Conservation (phyloP, 2,797 vertebrate genomes). For the Prunella strophiata region DNA sequence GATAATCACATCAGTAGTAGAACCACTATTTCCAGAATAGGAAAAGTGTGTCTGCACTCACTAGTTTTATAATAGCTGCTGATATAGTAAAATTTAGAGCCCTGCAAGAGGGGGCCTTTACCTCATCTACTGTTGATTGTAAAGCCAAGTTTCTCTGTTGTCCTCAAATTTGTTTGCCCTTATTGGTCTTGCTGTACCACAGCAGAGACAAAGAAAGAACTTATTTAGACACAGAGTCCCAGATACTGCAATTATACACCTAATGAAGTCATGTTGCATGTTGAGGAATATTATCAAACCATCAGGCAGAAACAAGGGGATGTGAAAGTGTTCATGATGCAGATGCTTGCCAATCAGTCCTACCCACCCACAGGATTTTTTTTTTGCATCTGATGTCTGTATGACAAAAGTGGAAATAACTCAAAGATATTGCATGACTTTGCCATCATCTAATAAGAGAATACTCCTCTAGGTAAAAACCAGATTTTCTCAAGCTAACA, state of each 20-base stretch:
- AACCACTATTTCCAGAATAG: fast-evolving
- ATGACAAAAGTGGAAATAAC: background rate
- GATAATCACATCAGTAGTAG: background rate
- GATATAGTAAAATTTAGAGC: background rate
- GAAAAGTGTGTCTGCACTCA: background rate
- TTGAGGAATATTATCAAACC: background rate
- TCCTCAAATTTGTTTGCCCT: background rate
- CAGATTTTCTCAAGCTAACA: background rate
- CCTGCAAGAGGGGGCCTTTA: background rate
- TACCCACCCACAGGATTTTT: background rate
- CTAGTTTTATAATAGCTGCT: background rate
- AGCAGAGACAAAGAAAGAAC: background rate
- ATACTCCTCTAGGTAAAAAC: background rate
- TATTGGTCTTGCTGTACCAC: background rate
- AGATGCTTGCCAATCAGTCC: background rate
- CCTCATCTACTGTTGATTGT: background rate
- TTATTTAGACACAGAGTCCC: background rate
- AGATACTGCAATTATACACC: background rate
- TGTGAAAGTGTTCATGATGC: background rate
- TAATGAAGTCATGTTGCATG: background rate
- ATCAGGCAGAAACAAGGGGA: background rate
- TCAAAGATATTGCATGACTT: background rate
- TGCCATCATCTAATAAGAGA: background rate
- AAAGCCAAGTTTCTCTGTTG: background rate
- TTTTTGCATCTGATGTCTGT: background rate